Evolutionary conservation across 1,140 invertebrate genomes (phyloP).

Genomic region (Ceratina australensis): DNA sequence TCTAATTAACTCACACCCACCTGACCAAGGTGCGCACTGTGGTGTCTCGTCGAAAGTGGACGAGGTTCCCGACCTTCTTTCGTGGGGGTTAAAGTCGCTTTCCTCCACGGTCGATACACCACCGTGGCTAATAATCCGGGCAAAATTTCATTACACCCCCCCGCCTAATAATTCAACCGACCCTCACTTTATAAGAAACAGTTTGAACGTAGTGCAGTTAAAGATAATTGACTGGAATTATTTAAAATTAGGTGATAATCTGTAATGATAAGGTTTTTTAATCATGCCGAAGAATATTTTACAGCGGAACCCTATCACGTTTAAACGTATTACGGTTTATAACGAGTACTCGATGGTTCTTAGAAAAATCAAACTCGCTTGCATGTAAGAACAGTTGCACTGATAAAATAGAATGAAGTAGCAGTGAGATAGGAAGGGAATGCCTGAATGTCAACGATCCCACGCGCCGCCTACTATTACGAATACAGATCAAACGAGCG

Average conservation of each 20-base stretch:
- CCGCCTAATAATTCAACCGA: conserved; percentile 51
- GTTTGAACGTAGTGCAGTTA: not conserved
- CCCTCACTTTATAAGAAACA: conserved; percentile 45
- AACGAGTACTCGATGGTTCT: too few relatives aligned
- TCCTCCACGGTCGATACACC: conserved; percentile 52
- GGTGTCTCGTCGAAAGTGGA: conserved; percentile 47
- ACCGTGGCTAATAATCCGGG: conserved; percentile 54
- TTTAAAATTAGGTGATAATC: too few relatives aligned
- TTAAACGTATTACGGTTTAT: too few relatives aligned
- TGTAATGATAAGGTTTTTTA: too few relatives aligned
- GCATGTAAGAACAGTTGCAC: too few relatives aligned
- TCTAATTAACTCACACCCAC: conserved; percentile 70
- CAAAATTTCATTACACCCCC: conserved; percentile 61
- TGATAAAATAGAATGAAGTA: too few relatives aligned
- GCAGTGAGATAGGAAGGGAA: not conserved
- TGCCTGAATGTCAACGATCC: not conserved
- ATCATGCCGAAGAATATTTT: too few relatives aligned
- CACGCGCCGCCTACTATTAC: not conserved
- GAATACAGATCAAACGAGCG: conserved; percentile 3
- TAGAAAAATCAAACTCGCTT: too few relatives aligned
- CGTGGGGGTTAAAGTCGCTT: not conserved
- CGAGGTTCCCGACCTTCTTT: conserved; percentile 37
- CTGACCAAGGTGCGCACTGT: conserved; percentile 46
- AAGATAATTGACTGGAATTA: not conserved
- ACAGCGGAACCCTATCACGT: too few relatives aligned